Base-by-base conservation (phyloP, 1,140 invertebrate genomes). In the Drosophila punjabiensis region DNA sequence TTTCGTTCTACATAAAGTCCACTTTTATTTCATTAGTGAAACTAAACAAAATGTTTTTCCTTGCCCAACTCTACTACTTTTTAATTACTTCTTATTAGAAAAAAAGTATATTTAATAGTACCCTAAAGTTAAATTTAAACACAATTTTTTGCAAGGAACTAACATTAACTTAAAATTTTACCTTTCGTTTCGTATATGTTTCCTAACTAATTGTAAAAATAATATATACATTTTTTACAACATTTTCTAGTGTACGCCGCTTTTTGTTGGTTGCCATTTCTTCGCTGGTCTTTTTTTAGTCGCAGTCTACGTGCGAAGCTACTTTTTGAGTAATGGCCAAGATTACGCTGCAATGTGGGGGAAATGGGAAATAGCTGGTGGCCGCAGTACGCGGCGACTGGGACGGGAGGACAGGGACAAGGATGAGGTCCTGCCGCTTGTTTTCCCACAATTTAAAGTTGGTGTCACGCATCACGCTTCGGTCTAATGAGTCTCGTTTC, bases 291-390 rank as follows among this genome's bases (percentile, higher is more conserved):
- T 52, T 43, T 58, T 79, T 78, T 63, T n/a, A 39, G 33, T 47
- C 76, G 68, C 60, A 48, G 61, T 47, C 68, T 89, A 88, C 84
- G 84, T 88, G 84, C 74, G 73, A 70, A 67, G 84, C 85, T 88
- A 84, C 81, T 88, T 84, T 88, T 89, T 89, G 84, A 88, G 78
- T 89, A 88, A 88, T 88, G 84, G 84, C 85, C 66, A 84, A 88
- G 84, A 88, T 88, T 88, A 88, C 85, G 70, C 63, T 88, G 81
- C 81, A 83, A 73, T 74, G 77, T 78, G 68, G 60, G 55, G 64
- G 59, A 62, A 78, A 67, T 61, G 62, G 70, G 64, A 70, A 69
- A 63, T 71, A 60, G 71, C 41, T 43, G 53, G 20, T 20, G 45
- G 76, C 37, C 48, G 66, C 9, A 58, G 35, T 24, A 39, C 33